Evolutionary conservation across 2,797 vertebrate genomes (phyloP).

Genomic region (Hydrophis major): DNA sequence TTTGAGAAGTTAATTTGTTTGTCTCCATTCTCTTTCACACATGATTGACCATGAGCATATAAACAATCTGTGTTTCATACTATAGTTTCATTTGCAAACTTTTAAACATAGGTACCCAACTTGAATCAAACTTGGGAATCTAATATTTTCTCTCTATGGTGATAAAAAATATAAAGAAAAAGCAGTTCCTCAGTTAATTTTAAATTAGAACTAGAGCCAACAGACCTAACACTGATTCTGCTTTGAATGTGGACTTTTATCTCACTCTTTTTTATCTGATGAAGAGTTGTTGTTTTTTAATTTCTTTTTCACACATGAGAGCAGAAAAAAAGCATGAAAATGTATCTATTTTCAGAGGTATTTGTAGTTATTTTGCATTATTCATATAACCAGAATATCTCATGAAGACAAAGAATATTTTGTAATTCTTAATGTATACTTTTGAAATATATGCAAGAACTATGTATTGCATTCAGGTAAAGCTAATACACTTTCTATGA

Average conservation of each 20-base stretch:
- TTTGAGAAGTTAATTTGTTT: not conserved
- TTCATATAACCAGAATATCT: constrained; percentile 48
- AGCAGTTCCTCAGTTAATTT: not conserved
- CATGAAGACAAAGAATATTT: constrained; percentile 53
- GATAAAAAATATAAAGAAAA: not conserved
- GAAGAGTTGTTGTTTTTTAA: constrained; percentile 41
- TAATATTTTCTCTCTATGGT: not conserved
- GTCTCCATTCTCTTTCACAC: constrained; percentile 27
- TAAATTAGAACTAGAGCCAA: not conserved
- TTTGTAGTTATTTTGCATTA: constrained; percentile 52
- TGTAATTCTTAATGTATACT: constrained; percentile 46
- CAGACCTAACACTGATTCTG: no score
- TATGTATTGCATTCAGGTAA: constrained; percentile 62
- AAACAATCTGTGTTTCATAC: constrained; percentile 26
- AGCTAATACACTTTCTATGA: constrained; percentile 67
- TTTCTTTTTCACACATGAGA: constrained; percentile 32
- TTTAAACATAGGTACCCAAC: not conserved
- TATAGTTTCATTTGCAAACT: not conserved
- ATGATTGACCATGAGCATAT: constrained; percentile 9
- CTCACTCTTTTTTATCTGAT: not conserved
- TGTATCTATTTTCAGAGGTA: constrained; percentile 46
- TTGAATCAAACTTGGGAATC: not conserved
- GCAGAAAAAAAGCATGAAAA: constrained; percentile 54
- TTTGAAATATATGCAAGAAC: constrained; percentile 56
- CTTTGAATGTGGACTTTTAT: not conserved